Evolutionary conservation across 2,888 invertebrate species (phyloP), one percentile per base, ranked within the genome.

Genomic region (Lasioglossum malachurum): DNA sequence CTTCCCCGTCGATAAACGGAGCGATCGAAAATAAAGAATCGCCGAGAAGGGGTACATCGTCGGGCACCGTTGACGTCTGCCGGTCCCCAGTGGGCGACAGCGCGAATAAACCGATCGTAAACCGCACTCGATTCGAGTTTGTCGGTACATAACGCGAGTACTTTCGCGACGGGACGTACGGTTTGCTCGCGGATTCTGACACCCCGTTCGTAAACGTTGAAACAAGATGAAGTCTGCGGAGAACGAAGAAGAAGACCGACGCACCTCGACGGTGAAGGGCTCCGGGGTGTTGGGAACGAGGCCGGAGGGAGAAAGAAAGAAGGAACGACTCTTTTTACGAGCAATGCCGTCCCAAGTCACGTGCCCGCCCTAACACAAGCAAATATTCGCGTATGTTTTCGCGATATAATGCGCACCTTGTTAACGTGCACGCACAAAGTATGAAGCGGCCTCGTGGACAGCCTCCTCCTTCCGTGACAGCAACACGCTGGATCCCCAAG

Each of bases 61-160:
- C 72, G 82, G n/a, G 57, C 4, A 57, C n/a, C n/a, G n/a, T n/a
- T n/a, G 53, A n/a, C n/a, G 4, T n/a, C 1, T 57, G 57, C 57
- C 69, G n/a, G 23, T 84, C 23, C 69, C 69, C 10, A 75, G 86
- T 81, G 86, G 84, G 81, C 49, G 69, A 77, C 86, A 77, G 38
- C 71, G 83, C 88, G 86, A 88, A 92, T 94, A 92, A 93, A 93
- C 92, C 92, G 93, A 92, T 93, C 94, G 93, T 94, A 94, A 94
- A 94, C 90, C 90, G 88, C 86, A 88, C 92, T 91, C 92, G 92
- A 93, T 92, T 93, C 93, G 90, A 92, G 93, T 93, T 93, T 90
- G 90, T 91, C 89, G 91, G 91, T 90, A 90, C 91, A 86, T 90
- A 90, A 90, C 91, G 91, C 90, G 88, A 89, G 90, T 92, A 92